Evolutionary conservation across 2,797 vertebrate species (phyloP).

Genomic region (Rhinella marina): DNA sequence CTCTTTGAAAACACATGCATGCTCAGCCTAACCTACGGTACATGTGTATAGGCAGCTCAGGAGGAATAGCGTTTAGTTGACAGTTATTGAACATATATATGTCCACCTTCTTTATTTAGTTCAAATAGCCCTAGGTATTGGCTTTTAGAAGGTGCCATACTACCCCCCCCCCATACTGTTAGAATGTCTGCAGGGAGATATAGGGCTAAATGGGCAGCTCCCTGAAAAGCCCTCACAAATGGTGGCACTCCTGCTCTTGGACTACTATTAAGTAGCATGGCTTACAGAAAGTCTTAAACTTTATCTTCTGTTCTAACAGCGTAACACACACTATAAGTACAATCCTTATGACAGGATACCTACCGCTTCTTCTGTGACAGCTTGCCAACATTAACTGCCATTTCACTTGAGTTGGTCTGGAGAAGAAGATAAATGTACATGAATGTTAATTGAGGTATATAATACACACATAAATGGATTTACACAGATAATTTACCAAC

Average conservation of each 20-base stretch:
- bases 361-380: conserved; percentile 95
- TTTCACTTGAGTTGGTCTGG: conserved; percentile 89
- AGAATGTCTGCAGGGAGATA: background rate
- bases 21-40: too few relatives aligned
- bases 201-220: background rate
- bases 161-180: background rate
- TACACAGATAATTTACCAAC: background rate
- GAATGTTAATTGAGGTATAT: background rate
- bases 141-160: background rate
- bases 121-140: background rate
- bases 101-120: too few relatives aligned
- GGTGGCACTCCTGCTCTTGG: background rate
- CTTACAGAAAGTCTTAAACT: too few relatives aligned
- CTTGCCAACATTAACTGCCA: conserved; percentile 97
- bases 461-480: too few relatives aligned
- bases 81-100: too few relatives aligned
- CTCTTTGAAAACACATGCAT: too few relatives aligned
- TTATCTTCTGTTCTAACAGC: background rate
- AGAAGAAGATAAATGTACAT: conserved; percentile 14
- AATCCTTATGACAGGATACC: conserved; percentile 26
- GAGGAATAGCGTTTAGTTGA: too few relatives aligned
- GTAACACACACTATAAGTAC: background rate
- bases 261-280: too few relatives aligned
- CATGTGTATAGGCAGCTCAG: too few relatives aligned
- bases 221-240: background rate